Base-by-base conservation (phyloP, 2,113 vertebrate species). In the Strix uralensis region DNA sequence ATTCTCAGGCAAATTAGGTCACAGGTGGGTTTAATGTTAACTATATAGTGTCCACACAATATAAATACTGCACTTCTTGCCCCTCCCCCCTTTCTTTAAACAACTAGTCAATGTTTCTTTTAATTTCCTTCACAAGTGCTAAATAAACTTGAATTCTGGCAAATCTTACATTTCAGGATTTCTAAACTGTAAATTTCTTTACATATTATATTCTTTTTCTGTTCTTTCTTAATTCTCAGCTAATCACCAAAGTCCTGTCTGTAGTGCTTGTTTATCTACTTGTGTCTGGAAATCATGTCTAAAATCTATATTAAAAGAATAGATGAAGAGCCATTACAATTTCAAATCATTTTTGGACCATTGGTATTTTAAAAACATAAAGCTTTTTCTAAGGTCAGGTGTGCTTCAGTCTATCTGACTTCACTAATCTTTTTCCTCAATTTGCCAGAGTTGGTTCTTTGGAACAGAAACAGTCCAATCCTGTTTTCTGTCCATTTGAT, bases 31-130 rank as follows among this genome's bases (percentile, higher is more conserved):
- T 83, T 40, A 58, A 70, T 42, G 18, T 40, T 77, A 88, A 18
- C 13, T 96, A 13, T 72, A 36, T 29, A 6, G 2, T 69, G 32
- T 52, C 27, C 9, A 63, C 9, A 4, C 26, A 75, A 7, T 29
- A 82, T 2, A 90, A 81, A 65, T 47, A 75, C 6, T 49, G 30
- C 13, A 15, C 7, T 44, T 70, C 25, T 74, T 65, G 4, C 5
- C 4, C 9, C 7, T 9, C 0, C 1, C 18, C 1, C 0, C 0
- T 49, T 71, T 61, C 79, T 74, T 75, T 21, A 62, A 91, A 65
- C 10, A 67, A 16, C 12, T 55, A 47, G 21, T 34, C 29, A 55
- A 27, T 17, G 0, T 65, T 55, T 71, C 0, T 51, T 79, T 88
- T 55, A 0, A 61, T 86, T 92, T 80, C 23, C 30, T 65, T 88